Conservation (phyloP, 2,797 vertebrate species). For the Sebastes hubbsi region DNA sequence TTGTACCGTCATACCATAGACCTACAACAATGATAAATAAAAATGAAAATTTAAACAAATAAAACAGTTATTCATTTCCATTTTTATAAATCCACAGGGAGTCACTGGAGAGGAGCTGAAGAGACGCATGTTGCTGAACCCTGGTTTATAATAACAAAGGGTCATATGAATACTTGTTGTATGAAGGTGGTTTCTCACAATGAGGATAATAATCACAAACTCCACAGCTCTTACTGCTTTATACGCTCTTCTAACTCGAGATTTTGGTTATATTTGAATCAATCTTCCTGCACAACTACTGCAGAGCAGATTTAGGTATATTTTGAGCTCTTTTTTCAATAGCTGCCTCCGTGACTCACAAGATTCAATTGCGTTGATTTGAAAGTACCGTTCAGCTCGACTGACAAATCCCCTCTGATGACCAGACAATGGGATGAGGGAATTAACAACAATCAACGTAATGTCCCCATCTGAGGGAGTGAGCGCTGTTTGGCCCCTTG, state of each 20-base stretch:
- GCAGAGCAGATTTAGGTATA: not conserved
- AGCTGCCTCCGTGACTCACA: not conserved
- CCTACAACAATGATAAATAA: no score
- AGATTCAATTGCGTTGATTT: not conserved
- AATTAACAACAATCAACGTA: conserved; percentile 25
- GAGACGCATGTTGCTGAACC: no score
- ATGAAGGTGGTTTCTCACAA: not conserved
- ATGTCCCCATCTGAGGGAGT: not conserved
- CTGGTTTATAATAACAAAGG: not conserved
- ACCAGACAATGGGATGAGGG: conserved; percentile 13
- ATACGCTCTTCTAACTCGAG: not conserved
- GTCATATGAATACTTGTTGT: not conserved
- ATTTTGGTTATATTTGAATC: no score
- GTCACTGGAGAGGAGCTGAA: no score
- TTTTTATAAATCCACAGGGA: no score
- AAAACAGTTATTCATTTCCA: no score
- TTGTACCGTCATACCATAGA: no score
- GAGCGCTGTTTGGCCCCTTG: not conserved
- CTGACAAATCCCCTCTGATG: conserved; percentile 6
- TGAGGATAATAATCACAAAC: not conserved
- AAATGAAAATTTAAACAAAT: no score
- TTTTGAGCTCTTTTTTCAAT: not conserved
- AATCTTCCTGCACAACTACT: not conserved
- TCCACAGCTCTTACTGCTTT: not conserved
- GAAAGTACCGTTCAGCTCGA: not conserved